phyloP scores from a whole-genome alignment of 2,113 vertebrate species.

The Colius striatus region DNA sequence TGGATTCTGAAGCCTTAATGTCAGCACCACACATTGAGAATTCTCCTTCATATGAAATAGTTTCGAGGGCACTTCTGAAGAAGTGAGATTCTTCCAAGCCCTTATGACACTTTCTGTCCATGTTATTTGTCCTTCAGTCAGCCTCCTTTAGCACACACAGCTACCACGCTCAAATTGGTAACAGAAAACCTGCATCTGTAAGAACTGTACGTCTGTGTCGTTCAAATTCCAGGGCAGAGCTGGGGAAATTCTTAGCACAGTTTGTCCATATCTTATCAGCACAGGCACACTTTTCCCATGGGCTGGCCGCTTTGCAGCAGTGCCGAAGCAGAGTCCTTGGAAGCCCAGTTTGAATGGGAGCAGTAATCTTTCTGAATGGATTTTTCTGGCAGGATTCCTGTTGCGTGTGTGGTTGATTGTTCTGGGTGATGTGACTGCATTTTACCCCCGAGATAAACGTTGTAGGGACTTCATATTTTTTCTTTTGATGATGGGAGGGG shows the following conservation, averaged over 20 bases:
- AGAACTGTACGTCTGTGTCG: background rate
- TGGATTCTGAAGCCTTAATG: background rate
- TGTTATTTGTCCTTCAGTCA: background rate
- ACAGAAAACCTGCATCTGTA: background rate
- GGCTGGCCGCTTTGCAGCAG: background rate
- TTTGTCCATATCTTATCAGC: constrained; percentile 55
- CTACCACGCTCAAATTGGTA: background rate
- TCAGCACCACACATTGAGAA: background rate
- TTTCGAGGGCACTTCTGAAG: background rate
- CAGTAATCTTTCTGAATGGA: constrained; percentile 49
- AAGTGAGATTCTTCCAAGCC: background rate
- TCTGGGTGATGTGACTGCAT: background rate
- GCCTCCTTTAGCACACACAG: background rate
- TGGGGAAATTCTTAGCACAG: constrained; percentile 42
- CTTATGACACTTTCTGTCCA: background rate
- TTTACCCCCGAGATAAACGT: background rate
- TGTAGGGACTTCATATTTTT: background rate
- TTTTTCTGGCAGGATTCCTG: constrained; percentile 6
- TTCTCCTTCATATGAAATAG: background rate
- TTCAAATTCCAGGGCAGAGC: background rate
- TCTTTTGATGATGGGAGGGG: background rate
- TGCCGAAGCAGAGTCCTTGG: background rate
- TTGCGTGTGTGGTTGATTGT: constrained; percentile 34
- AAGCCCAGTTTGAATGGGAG: background rate
- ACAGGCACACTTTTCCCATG: constrained; percentile 11